These are phyloP conservation scores for Callospermophilus lateralis DNA, from an alignment of 2,113 vertebrate genomes.

Conservation along the genomic window DNA sequence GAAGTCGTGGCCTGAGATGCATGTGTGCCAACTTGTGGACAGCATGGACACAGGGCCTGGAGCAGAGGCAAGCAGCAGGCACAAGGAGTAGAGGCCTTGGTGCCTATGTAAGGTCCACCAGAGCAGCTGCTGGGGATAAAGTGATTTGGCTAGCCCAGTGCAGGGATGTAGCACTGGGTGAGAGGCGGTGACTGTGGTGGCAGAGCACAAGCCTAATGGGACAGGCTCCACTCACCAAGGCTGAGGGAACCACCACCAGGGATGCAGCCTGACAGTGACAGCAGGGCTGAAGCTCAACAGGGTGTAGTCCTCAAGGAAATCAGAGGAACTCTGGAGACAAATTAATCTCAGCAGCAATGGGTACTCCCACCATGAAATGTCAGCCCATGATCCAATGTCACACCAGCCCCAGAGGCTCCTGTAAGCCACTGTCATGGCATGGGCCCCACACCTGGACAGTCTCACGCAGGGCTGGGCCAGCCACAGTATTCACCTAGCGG, in stretches of 20 bases:
- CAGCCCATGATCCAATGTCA: background rate
- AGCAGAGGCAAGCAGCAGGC: background rate
- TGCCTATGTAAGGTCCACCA: background rate
- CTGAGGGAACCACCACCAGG: background rate
- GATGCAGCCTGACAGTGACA: background rate
- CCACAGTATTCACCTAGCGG: background rate
- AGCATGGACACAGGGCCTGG: background rate
- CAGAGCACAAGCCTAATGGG: background rate
- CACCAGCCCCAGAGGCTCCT: background rate
- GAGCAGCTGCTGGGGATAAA: background rate
- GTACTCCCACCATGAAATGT: background rate
- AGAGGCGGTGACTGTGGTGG: background rate
- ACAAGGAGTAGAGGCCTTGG: background rate
- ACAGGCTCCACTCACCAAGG: background rate
- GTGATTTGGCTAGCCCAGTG: too few species aligned
- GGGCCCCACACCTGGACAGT: background rate
- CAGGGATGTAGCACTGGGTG: background rate
- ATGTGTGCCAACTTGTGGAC: rapidly evolving
- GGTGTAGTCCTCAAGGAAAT: background rate
- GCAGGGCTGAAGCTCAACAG: too few species aligned
- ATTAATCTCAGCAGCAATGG: background rate
- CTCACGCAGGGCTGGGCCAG: background rate
- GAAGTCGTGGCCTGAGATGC: background rate
- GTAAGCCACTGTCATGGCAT: background rate
- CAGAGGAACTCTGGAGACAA: background rate